A percentile compares a stretch with the other conserved stretches of the same genome.
Evolutionary conservation across 2,113 vertebrate species (phyloP).

Genomic region (Lophius piscatorius): DNA sequence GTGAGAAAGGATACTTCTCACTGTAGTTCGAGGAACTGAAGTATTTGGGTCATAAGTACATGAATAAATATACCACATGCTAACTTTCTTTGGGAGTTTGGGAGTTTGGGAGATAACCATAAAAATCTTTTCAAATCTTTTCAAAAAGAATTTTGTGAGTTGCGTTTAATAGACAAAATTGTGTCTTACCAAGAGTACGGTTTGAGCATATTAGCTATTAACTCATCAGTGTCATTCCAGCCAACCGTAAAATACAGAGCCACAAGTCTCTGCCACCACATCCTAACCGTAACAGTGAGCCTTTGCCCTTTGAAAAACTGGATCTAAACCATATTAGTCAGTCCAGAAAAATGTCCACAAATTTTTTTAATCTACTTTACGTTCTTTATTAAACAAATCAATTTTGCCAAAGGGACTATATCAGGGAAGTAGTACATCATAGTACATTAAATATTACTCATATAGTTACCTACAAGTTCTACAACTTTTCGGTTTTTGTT

Average conservation of each 20-base stretch:
- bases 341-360: too few relatives aligned
- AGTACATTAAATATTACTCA: too few relatives aligned
- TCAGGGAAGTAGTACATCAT: too few relatives aligned
- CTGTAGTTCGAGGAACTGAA: slow-evolving; percentile 8
- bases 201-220: slow-evolving; percentile 38
- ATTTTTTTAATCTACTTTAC: too few relatives aligned
- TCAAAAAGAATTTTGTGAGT: slow-evolving; percentile 13
- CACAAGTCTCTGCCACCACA: slow-evolving; percentile 32
- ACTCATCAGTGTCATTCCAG: slow-evolving; percentile 58
- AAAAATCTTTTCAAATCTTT: not conserved
- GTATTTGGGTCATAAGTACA: slow-evolving; percentile 30
- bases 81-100: slow-evolving; percentile 12
- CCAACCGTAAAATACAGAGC: slow-evolving; percentile 53
- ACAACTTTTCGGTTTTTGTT: not conserved
- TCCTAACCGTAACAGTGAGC: too few relatives aligned
- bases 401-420: too few relatives aligned
- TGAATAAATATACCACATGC: slow-evolving; percentile 17
- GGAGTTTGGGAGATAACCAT: not conserved
- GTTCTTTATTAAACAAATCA: too few relatives aligned
- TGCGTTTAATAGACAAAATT: not conserved
- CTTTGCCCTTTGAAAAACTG: too few relatives aligned
- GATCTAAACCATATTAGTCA: too few relatives aligned
- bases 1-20: slow-evolving; percentile 7
- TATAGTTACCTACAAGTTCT: too few relatives aligned
- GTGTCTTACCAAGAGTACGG: slow-evolving; percentile 23